A percentile compares a stretch with the other conserved stretches of the same genome.
Conservation (phyloP, 2,797 vertebrate genomes). For the Lithobates pipiens region DNA sequence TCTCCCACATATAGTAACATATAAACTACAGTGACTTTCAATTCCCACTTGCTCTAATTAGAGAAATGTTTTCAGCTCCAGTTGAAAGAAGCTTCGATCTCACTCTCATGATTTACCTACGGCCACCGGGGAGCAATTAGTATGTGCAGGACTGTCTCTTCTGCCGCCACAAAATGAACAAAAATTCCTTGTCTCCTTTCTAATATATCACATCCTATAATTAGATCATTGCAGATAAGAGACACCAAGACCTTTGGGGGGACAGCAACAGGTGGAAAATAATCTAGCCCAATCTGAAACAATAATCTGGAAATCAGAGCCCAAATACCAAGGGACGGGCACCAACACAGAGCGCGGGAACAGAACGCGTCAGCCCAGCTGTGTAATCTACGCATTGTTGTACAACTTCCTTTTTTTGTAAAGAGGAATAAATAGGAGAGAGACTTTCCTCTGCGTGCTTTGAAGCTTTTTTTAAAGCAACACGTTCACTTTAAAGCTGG, state of each 20-base stretch:
- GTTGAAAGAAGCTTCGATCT: slow-evolving; percentile 28
- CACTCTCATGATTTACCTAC: slow-evolving; percentile 39
- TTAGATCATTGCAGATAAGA: slow-evolving; percentile 15
- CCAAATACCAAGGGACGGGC: background rate
- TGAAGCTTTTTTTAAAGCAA: background rate
- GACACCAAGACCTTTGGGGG: background rate
- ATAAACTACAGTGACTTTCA: slow-evolving; percentile 24
- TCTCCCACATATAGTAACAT: slow-evolving; percentile 23
- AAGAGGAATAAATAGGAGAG: background rate
- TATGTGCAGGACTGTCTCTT: slow-evolving; percentile 23
- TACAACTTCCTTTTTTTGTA: background rate
- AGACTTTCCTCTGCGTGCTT: background rate
- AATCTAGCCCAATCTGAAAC: background rate
- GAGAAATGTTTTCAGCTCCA: slow-evolving; percentile 30
- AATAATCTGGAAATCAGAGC: slow-evolving; percentile 12
- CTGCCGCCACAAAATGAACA: slow-evolving; percentile 31
- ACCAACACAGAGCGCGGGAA: background rate
- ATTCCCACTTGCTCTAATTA: slow-evolving; percentile 50
- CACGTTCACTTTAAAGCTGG: too few species aligned
- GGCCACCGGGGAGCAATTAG: slow-evolving; percentile 54
- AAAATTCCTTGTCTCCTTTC: slow-evolving; percentile 5
- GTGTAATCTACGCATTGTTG: background rate
- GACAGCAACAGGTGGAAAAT: background rate
- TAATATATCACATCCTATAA: slow-evolving; percentile 39
- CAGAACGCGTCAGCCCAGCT: background rate